Conservation (phyloP, 2,888 invertebrate species). For the Andrena haemorrhoa region DNA sequence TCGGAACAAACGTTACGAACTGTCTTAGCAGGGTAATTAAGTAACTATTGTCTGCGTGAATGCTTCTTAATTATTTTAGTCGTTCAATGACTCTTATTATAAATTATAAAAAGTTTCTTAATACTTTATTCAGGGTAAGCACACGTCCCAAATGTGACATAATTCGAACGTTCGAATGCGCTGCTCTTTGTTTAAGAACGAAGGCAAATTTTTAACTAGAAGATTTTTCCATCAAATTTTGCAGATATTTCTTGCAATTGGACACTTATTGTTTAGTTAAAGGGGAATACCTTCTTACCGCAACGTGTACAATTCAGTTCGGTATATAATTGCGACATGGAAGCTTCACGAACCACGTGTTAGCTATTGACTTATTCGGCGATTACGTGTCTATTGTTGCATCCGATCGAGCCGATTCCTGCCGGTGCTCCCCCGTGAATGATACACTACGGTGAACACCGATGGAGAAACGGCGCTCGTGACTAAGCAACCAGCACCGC, state of each 20-base stretch:
- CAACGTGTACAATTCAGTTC: neutral
- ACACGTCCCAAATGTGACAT: too few species aligned
- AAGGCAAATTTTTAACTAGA: neutral
- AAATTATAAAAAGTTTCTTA: too few species aligned
- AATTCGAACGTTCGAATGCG: neutral
- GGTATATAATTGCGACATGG: neutral
- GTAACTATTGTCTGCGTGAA: neutral
- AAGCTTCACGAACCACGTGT: neutral
- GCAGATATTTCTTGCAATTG: neutral
- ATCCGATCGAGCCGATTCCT: constrained; percentile 33
- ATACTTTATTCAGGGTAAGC: too few species aligned
- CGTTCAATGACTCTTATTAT: neutral
- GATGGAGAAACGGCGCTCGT: constrained; percentile 61
- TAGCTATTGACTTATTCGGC: neutral
- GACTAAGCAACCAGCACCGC: constrained; percentile 53
- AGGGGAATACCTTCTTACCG: neutral
- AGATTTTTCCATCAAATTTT: neutral
- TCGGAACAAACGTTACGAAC: neutral
- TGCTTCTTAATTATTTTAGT: neutral
- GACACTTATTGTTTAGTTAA: neutral
- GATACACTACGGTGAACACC: constrained; percentile 48
- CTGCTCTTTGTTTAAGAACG: neutral
- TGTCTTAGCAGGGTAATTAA: too few species aligned
- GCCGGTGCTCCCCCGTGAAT: constrained; percentile 14
- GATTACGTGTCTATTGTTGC: constrained; percentile 13